Base-by-base conservation (phyloP, 2,113 vertebrate genomes). In the Solenodon paradoxus region DNA sequence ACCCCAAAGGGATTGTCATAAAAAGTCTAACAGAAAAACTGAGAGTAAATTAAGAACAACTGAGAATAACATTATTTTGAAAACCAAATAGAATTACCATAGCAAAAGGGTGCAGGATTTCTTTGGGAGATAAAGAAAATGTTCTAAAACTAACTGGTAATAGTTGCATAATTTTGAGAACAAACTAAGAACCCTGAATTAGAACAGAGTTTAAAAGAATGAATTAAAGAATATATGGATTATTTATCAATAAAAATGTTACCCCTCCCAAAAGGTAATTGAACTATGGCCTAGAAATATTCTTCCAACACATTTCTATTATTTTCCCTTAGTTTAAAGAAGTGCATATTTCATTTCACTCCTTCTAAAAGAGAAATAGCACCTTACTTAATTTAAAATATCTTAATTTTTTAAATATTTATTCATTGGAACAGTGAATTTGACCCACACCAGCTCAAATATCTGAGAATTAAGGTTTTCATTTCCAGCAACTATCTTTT, bases 241-340 rank as follows among this genome's bases (percentile, higher is more conserved):
- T 85, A 85, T 69, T 92, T 97, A 55, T 92, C 38, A 74, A 74
- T 66, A 85, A 88, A 94, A 84, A 12, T 81, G 35, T 66, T 91
- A 63, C 9, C 0, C 26, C 6, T 11, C 32, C 12, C 10, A 19
- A 35, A 49, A 86, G 86, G 51, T 69, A 63, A 90, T 42, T 38
- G 30, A 81, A 91, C 38, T 53, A 66, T 42, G 17, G 28, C 38
- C 9, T 78, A 84, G 81, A 92, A 83, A 91, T 35, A 74, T 11
- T 1, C 5, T 80, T 81, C 12, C 6, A 20, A 80, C 0, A 72
- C 17, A 95, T n/a, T 95, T 72, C 66, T 83, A 66, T 75, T 66
- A 40, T 13, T 75, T 86, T 86, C 63, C 40, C 7, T 55, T 63
- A 22, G 13, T 82, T 68, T 94, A 49, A 49, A n/a, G 22, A 95